Conservation (phyloP, 2,113 vertebrate species). For the Pollachius pollachius region DNA sequence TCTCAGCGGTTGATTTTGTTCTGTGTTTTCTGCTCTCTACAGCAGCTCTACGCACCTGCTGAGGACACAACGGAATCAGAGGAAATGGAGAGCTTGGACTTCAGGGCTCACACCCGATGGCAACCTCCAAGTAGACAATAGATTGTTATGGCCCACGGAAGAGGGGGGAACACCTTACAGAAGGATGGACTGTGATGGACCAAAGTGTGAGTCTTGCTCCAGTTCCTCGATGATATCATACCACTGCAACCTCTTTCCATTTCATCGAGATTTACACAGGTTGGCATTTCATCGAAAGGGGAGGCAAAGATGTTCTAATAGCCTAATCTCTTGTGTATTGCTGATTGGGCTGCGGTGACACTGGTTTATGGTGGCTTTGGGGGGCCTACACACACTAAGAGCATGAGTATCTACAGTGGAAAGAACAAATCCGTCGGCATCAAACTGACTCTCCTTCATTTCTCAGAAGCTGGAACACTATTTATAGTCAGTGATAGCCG, state of each 20-base stretch:
- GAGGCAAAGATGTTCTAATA: not conserved
- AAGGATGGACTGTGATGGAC: too few species aligned
- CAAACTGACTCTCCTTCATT: conserved; percentile 13
- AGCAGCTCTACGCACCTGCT: too few species aligned
- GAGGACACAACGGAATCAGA: too few species aligned
- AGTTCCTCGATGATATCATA: not conserved
- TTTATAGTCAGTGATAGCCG: not conserved
- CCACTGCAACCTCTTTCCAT: not conserved
- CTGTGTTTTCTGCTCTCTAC: too few species aligned
- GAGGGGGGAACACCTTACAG: too few species aligned
- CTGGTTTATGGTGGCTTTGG: not conserved
- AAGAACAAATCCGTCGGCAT: conserved; percentile 12
- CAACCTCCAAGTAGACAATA: not conserved
- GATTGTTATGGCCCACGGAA: too few species aligned
- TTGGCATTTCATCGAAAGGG: not conserved
- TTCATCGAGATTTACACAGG: not conserved
- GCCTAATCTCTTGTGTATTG: not conserved
- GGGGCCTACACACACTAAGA: conserved; percentile 4
- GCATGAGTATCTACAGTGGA: conserved; percentile 16
- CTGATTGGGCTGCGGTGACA: conserved; percentile 2
- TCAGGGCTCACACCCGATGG: not conserved
- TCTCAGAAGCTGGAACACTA: conserved; percentile 22
- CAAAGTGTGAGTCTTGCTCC: not conserved
- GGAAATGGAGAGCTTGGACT: not conserved
- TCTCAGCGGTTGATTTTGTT: too few species aligned